These are phyloP conservation scores for Drosophila lacicola DNA, from an alignment of 2,888 invertebrate species.

Conservation along the genomic window DNA sequence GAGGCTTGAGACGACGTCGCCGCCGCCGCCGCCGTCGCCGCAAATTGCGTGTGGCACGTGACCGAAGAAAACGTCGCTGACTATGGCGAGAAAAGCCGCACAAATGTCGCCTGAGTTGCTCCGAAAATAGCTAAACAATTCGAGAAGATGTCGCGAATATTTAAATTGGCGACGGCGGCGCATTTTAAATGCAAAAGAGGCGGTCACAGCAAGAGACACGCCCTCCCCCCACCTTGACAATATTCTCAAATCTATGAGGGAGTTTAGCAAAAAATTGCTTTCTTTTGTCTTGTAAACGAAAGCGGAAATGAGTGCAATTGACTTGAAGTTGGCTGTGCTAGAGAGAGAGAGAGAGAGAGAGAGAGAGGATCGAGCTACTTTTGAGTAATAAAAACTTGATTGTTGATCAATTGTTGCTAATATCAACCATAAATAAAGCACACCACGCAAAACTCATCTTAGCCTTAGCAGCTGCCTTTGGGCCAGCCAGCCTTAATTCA, in stretches of 20 bases:
- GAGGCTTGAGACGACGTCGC: background rate
- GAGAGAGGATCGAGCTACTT: background rate
- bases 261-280: background rate
- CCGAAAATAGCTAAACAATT: slow-evolving; percentile 79
- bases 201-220: slow-evolving; percentile 41
- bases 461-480: background rate
- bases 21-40: slow-evolving; percentile 36
- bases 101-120: slow-evolving; percentile 34
- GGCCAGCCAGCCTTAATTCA: slow-evolving; percentile 13
- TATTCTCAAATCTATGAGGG: slow-evolving; percentile 19
- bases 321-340: background rate
- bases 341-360: background rate
- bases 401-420: slow-evolving; percentile 20
- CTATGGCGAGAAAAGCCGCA: slow-evolving; percentile 40
- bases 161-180: slow-evolving; percentile 52
- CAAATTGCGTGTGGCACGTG: slow-evolving; percentile 79
- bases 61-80: slow-evolving; percentile 49
- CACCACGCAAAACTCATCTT: slow-evolving; percentile 7
- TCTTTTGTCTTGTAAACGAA: background rate
- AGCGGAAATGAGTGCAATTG: background rate
- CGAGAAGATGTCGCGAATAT: slow-evolving; percentile 75
- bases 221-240: slow-evolving; percentile 34
- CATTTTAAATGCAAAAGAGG: slow-evolving; percentile 72
- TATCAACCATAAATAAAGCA: background rate
- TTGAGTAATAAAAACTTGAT: background rate